Evolutionary conservation across 2,113 vertebrate genomes (phyloP), one percentile per base, ranked within the genome.

Genomic region (Machaerirhynchus nigripectus): DNA sequence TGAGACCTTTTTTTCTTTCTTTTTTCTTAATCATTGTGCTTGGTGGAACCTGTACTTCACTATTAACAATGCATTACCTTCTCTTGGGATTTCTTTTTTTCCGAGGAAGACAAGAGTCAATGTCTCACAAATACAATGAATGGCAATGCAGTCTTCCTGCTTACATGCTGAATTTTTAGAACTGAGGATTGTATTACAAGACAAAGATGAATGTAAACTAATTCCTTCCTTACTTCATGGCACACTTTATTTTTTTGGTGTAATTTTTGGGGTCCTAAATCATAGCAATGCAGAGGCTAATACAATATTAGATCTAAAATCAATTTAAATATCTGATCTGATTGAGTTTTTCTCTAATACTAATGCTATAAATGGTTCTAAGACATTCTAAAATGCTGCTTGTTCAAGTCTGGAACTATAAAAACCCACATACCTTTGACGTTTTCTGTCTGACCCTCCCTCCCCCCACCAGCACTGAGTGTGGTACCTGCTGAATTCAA

Each of bases 121-220:
- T 94, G 93, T 98, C 96, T 97, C 97, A 97, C 71, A 97, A 92
- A 80, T 94, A 40, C 76, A 88, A 23, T 69, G 86, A 97, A 97
- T 73, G 82, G 93, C 97, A 97, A 97, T 98, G 98, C 95, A 96
- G 98, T 99, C 99, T 99, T 99, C 99, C 98, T 98, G 96, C 98
- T 97, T 97, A 95, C 88, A 63, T 90, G 97, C 97, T 97, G 97
- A 98, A 91, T 95, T 97, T 96, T 91, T 97, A 95, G 97, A 97
- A 95, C 95, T 97, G 97, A 98, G 97, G 98, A 99, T 98, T 99
- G 99, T 99, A 98, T 98, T 98, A 98, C 98, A 98, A 98, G 99
- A 99, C 98, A 98, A 97, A 97, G 98, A 97, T 99, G 99, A 99
- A 99, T 99, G 99, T 99, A 99, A 98, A 98, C 97, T 95, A 98